These are phyloP conservation scores for Hyalella azteca DNA, from an alignment of 2,888 invertebrate species.

Conservation along the genomic window DNA sequence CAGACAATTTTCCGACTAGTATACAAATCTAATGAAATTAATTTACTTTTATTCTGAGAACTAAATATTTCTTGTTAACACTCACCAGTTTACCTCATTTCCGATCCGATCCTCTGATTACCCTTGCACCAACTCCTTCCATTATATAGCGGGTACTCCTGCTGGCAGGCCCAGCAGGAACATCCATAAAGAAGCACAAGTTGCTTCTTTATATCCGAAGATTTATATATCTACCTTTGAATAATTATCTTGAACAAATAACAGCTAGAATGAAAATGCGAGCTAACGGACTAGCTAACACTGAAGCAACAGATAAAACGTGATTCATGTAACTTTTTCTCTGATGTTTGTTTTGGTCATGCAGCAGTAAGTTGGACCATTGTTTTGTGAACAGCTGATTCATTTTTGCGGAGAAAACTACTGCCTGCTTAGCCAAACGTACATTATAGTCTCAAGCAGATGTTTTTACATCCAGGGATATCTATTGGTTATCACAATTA, in stretches of 20 bases:
- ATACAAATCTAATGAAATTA: too few relatives aligned
- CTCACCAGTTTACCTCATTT: constrained; percentile 98
- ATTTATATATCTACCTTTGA: not conserved
- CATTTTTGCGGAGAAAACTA: too few relatives aligned
- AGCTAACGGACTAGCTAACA: not conserved
- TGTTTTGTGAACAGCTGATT: too few relatives aligned
- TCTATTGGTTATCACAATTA: too few relatives aligned
- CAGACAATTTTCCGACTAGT: too few relatives aligned
- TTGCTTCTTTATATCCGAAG: not conserved
- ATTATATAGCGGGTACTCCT: constrained; percentile 69
- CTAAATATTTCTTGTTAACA: too few relatives aligned
- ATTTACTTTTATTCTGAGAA: too few relatives aligned
- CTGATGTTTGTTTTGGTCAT: not conserved
- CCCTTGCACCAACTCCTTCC: constrained; percentile 94
- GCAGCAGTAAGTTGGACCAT: not conserved
- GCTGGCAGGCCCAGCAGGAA: constrained; percentile 32
- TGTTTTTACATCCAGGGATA: too few relatives aligned
- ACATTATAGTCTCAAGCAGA: too few relatives aligned
- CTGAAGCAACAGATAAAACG: not conserved
- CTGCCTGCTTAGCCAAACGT: too few relatives aligned
- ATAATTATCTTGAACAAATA: not conserved
- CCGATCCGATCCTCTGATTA: constrained; percentile 96
- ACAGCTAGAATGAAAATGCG: not conserved
- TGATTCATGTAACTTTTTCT: not conserved
- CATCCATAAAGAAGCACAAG: constrained; percentile 25